Evolutionary conservation across 2,797 vertebrate species (phyloP).

Genomic region (Enteromius mattozi): DNA sequence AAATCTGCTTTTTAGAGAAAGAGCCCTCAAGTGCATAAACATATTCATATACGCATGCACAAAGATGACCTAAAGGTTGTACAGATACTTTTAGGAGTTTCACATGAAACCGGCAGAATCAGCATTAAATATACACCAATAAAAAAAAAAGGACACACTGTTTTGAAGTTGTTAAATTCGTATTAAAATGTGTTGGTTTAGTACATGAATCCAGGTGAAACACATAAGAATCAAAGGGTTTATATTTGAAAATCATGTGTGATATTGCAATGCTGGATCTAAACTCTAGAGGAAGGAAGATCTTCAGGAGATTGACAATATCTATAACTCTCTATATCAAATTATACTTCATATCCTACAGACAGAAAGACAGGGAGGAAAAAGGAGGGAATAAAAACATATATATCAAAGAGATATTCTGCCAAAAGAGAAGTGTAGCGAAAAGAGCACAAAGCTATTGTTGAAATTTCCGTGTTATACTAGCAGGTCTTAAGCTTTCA

Average conservation of each 20-base stretch:
- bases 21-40: slow-evolving; percentile 15
- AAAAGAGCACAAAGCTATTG: slow-evolving; percentile 46
- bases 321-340: background rate
- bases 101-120: background rate
- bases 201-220: background rate
- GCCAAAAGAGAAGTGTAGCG: slow-evolving; percentile 24
- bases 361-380: slow-evolving; percentile 16
- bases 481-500: slow-evolving; percentile 51
- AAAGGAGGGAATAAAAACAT: slow-evolving; percentile 7
- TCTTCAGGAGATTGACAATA: background rate
- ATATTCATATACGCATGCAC: slow-evolving; percentile 15
- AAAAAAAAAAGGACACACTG: background rate
- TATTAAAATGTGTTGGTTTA: background rate
- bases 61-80: background rate
- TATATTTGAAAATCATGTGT: slow-evolving; percentile 1
- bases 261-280: background rate
- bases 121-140: background rate
- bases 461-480: slow-evolving; percentile 48
- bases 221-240: background rate
- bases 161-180: background rate
- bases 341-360: background rate
- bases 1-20: slow-evolving; percentile 9
- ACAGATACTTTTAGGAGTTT: background rate
- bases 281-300: background rate
- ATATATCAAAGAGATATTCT: slow-evolving; percentile 3